Evolutionary conservation across 2,888 invertebrate genomes (phyloP), one percentile per base, ranked within the genome.

Genomic region (Phyllotreta striolata): DNA sequence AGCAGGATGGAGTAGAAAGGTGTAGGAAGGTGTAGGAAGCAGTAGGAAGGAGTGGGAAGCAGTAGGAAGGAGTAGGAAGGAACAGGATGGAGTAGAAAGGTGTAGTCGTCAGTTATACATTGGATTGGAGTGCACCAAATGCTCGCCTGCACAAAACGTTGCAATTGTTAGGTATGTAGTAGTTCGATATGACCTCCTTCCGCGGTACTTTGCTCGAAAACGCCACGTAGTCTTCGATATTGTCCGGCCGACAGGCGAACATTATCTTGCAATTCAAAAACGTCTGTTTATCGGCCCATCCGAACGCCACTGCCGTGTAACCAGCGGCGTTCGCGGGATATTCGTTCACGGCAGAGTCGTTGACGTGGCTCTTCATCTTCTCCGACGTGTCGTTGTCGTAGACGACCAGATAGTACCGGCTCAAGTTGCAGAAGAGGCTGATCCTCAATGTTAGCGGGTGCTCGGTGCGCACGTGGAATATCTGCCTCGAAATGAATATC

Each of bases 291-390:
- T 68, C 47, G 4, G 72, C 61, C 73, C 74, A 78, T n/a, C 79
- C 81, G 58, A 80, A 80, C 46, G 75, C 75, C 1, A 80, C 55
- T 3, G 80, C 67, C 0, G 80, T 80, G 57, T 80, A 81, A 0
- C 81, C 81, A 5, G 66, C 68, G 3, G 39, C 44, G 67, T 80
- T 80, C 13, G 64, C 68, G 3, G 60, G 41, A 54, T 77, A 81
- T 12, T 62, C 56, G 6, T 66, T 41, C 0, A 76, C 75, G 3
- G 63, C 39, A 0, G 72, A 73, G 35, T 73, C 74, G 44, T 78
- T 74, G 2, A 73, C 72, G 47, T 71, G 66, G 51, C 75, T 61
- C 35, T 64, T 64, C 6, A 76, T 70, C 70, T 81, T 80, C 34
- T 68, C 39, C 7, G 64, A 54, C 3, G 72, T 75, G 58, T 80